phyloP scores from a whole-genome alignment of 2,888 invertebrate species.

The Papilio gigon region DNA sequence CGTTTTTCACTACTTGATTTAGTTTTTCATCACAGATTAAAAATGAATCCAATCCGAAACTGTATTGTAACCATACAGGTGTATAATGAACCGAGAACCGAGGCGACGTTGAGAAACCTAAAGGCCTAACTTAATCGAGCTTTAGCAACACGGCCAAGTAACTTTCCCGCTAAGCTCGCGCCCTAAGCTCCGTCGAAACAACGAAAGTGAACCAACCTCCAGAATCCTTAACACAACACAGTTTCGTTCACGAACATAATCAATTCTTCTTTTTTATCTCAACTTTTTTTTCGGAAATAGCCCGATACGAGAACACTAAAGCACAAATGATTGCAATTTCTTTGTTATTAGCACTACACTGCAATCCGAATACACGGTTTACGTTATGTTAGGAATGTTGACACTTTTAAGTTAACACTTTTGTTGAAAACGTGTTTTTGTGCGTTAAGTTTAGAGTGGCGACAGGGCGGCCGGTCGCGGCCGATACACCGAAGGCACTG shows the following conservation, averaged over 20 bases:
- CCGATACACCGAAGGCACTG: constrained; percentile 60
- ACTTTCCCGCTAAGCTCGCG: constrained; percentile 40
- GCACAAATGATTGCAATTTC: constrained; percentile 48
- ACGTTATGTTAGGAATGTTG: constrained; percentile 42
- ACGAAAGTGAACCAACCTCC: constrained; percentile 65
- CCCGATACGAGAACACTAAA: constrained; percentile 46
- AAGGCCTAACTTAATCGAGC: constrained; percentile 33
- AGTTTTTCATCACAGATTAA: not conserved
- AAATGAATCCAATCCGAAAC: not conserved
- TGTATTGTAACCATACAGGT: constrained; percentile 26
- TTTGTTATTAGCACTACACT: constrained; percentile 63
- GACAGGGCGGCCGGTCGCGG: constrained; percentile 53
- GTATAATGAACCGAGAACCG: constrained; percentile 36
- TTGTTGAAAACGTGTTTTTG: constrained; percentile 58
- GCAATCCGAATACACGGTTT: constrained; percentile 70
- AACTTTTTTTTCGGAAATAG: constrained; percentile 26
- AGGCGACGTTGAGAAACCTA: constrained; percentile 31
- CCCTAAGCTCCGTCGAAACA: constrained; percentile 27
- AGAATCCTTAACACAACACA: constrained; percentile 70
- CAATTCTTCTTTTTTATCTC: constrained; percentile 57
- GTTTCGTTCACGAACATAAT: constrained; percentile 65
- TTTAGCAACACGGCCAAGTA: constrained; percentile 32
- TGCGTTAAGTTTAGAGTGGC: constrained; percentile 50
- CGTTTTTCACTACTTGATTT: not conserved
- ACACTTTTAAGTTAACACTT: constrained; percentile 46